These are phyloP conservation scores for Apis cerana DNA, from an alignment of 1,140 invertebrate genomes.

Conservation along the genomic window DNA sequence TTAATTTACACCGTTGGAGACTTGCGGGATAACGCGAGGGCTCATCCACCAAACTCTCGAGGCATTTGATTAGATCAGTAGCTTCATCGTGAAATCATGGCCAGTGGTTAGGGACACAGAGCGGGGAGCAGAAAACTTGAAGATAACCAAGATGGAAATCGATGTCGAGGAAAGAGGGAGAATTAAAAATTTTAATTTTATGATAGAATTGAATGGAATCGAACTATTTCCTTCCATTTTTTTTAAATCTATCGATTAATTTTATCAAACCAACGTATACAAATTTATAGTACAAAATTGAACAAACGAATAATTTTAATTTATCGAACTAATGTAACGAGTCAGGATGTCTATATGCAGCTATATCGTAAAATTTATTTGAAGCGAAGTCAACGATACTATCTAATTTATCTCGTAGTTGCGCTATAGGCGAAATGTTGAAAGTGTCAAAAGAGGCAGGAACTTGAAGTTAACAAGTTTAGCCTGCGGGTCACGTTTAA, in stretches of 20 bases:
- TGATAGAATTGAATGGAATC: neutral
- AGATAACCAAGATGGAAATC: neutral
- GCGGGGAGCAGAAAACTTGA: neutral
- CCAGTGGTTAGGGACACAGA: constrained; percentile 41
- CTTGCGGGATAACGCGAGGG: constrained; percentile 11
- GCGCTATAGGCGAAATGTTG: neutral
- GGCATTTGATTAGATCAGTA: constrained; percentile 61
- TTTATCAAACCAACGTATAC: no score
- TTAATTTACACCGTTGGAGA: constrained; percentile 29
- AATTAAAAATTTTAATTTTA: constrained; percentile 22
- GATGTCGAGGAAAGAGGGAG: constrained; percentile 26
- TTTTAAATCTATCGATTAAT: neutral
- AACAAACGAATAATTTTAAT: no score
- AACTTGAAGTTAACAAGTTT: constrained; percentile 42
- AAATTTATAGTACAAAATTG: no score
- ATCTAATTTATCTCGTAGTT: no score
- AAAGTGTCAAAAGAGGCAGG: neutral
- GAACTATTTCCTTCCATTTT: neutral
- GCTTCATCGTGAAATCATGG: constrained; percentile 62
- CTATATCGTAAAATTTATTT: no score
- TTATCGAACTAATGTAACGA: no score
- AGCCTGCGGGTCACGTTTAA: constrained; percentile 19
- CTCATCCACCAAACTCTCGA: neutral
- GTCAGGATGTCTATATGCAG: no score
- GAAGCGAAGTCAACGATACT: neutral